Base-by-base conservation (phyloP, 2,797 vertebrate genomes). In the Podarcis siculus region DNA sequence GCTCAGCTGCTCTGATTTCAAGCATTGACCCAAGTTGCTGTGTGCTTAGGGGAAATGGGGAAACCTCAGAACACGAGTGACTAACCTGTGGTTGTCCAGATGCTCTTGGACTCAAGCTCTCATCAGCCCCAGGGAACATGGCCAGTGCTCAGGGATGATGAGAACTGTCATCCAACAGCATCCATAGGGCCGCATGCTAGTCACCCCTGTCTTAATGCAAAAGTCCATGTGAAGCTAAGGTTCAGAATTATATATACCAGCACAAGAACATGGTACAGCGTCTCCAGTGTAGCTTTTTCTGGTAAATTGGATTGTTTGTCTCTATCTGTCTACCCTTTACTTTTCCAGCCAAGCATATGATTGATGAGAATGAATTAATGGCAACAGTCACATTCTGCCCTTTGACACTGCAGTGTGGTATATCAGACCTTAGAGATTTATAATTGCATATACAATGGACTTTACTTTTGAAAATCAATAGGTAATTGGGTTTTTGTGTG, bases 391-490 rank as follows among this genome's bases (percentile, higher is more conserved):
- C 58, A 27, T 86, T 84, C 69, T 83, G 21, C 42, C 39, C 69
- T 82, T 91, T 80, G 32, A 69, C 87, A 37, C 49, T 82, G 39
- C 17, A 71, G 13, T 42, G 32, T 39, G 78, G n/a, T 6, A 27
- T 90, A 35, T 89, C 81, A 85, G 27, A 77, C 58, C 32, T 37
- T 85, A 76, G 32, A 81, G 78, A 75, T 66, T 61, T 82, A 76
- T 67, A 19, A 3, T 30, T 86, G 79, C 39, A 27, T 82, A 17
- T 69, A 42, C 66, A 72, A 76, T 82, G 32, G 17, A 75, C n/a
- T 23, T 89, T 55, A 84, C 66, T 79, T 88, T 71, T 83, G 45
- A 83, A 83, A 58, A 88, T 58, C 64, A 79, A 79, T 66, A 61
- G 3, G 5, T 49, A 78, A 73, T 79, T 37, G 30, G 23, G 49